These are phyloP conservation scores for Cotesia vestalis DNA, from an alignment of 1,140 invertebrate genomes.

Conservation along the genomic window DNA sequence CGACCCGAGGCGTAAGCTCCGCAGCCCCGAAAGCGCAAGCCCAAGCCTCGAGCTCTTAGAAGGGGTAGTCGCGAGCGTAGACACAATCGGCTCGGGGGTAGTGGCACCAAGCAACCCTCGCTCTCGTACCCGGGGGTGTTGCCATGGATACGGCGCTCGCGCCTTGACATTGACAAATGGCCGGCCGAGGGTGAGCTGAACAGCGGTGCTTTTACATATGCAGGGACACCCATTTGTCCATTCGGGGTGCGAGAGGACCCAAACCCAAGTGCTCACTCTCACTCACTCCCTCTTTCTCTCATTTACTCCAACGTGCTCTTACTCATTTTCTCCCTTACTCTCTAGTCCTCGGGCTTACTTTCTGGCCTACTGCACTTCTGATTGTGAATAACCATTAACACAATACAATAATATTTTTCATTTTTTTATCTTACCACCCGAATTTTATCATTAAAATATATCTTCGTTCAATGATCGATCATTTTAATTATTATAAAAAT, in stretches of 20 bases:
- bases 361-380: conserved; percentile 1
- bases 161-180: conserved; percentile 68
- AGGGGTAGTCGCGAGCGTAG: conserved; percentile 24
- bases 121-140: conserved; percentile 55
- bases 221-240: conserved; percentile 67
- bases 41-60: conserved; percentile 3
- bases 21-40: conserved; percentile 35
- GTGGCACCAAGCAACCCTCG: conserved; percentile 34
- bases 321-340: conserved; percentile 24
- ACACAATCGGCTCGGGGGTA: conserved; percentile 24
- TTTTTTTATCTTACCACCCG: too few species aligned
- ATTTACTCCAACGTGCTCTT: conserved; percentile 2
- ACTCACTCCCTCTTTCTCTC: conserved; percentile 25
- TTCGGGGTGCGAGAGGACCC: conserved; percentile 47
- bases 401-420: too few species aligned
- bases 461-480: too few species aligned
- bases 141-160: conserved; percentile 65
- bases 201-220: conserved; percentile 67
- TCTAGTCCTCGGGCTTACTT: conserved; percentile 15
- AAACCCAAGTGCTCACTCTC: conserved; percentile 22
- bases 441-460: too few species aligned
- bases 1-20: conserved; percentile 34
- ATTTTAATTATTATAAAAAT: too few species aligned
- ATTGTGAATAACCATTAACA: too few species aligned
- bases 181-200: conserved; percentile 65